Evolutionary conservation across 2,888 invertebrate species (phyloP).

Genomic region (Dryobota labecula): DNA sequence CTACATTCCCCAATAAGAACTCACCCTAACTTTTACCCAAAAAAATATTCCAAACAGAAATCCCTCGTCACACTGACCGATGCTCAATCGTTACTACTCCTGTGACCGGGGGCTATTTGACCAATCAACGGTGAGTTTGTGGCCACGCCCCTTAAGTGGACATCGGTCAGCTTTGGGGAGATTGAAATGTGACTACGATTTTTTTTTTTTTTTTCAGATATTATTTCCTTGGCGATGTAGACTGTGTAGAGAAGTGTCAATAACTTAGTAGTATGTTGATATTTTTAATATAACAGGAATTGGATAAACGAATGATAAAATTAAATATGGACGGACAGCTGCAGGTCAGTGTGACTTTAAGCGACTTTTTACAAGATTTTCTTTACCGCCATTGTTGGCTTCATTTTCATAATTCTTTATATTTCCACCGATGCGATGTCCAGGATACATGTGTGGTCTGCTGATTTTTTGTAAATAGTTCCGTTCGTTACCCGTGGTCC

Average conservation of each 20-base stretch:
- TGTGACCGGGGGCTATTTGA: slow-evolving; percentile 65
- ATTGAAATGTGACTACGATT: no score
- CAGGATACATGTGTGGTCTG: not conserved
- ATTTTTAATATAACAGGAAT: not conserved
- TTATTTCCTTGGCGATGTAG: not conserved
- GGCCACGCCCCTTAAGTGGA: slow-evolving; percentile 77
- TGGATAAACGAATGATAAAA: not conserved
- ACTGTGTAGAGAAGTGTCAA: not conserved
- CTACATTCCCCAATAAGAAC: slow-evolving; percentile 54
- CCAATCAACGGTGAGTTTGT: slow-evolving; percentile 77
- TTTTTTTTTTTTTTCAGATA: not conserved
- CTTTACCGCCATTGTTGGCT: not conserved
- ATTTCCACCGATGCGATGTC: not conserved
- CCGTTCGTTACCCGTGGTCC: no score
- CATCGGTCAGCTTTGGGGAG: slow-evolving; percentile 69
- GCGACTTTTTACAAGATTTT: no score
- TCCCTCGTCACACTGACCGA: slow-evolving; percentile 48
- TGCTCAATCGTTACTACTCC: slow-evolving; percentile 28
- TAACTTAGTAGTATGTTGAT: not conserved
- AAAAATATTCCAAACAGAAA: slow-evolving; percentile 39
- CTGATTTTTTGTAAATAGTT: no score
- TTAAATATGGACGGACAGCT: not conserved
- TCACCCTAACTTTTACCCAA: slow-evolving; percentile 25
- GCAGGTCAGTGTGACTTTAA: not conserved
- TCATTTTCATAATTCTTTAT: not conserved